Conservation (phyloP, 2,888 invertebrate genomes). For the Empis livida region DNA sequence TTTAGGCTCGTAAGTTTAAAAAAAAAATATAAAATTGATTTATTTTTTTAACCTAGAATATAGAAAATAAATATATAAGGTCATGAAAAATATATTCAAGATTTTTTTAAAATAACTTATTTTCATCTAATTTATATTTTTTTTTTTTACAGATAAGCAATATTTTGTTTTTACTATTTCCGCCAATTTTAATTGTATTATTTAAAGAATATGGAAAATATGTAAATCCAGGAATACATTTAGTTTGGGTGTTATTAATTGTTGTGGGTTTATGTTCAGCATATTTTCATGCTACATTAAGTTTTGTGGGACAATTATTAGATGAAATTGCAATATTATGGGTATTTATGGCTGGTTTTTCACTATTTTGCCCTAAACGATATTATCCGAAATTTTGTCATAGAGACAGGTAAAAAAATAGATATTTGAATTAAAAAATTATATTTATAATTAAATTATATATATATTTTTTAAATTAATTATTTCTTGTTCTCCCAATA, state of each 20-base stretch:
- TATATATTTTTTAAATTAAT: neutral
- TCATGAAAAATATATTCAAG: too few species aligned
- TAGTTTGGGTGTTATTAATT: constrained; percentile 70
- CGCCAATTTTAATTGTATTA: constrained; percentile 62
- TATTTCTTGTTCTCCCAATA: too few species aligned
- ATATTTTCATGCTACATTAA: constrained; percentile 75
- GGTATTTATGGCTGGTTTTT: constrained; percentile 67
- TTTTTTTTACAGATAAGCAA: constrained; percentile 53
- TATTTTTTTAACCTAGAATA: too few species aligned
- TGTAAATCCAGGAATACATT: constrained; percentile 62
- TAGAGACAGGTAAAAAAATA: constrained; percentile 45
- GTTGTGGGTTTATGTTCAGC: constrained; percentile 68
- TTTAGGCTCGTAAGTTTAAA: too few species aligned
- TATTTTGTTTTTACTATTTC: constrained; percentile 59
- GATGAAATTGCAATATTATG: constrained; percentile 73
- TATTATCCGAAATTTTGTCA: constrained; percentile 53
- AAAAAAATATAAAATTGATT: too few species aligned
- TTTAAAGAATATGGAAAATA: constrained; percentile 64
- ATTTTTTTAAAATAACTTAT: too few species aligned
- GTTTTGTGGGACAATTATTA: constrained; percentile 64
- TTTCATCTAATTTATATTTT: neutral
- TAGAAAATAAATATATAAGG: too few species aligned
- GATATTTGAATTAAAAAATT: too few species aligned
- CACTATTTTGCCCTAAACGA: constrained; percentile 58
- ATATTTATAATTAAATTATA: neutral